Evolutionary conservation across 2,888 invertebrate species (phyloP).

Genomic region (Leptinotarsa tumamoca): DNA sequence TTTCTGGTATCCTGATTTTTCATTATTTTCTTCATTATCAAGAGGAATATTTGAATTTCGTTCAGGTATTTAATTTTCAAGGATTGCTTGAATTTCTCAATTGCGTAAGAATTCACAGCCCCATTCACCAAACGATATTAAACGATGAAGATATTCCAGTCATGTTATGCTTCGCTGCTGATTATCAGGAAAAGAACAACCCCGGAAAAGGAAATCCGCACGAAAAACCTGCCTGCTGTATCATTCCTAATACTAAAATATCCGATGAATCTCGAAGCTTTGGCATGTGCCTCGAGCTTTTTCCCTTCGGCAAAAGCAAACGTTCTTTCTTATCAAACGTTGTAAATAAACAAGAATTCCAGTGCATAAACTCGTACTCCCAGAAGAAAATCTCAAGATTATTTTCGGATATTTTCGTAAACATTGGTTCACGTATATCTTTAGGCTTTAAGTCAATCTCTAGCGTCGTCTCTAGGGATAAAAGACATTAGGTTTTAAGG

Average conservation of each 20-base stretch:
- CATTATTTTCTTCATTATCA: too few relatives aligned
- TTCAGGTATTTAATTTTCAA: neutral
- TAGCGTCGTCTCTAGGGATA: neutral
- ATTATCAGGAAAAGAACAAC: neutral
- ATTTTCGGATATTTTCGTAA: slow-evolving; percentile 10
- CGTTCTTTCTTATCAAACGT: neutral
- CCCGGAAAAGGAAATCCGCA: neutral
- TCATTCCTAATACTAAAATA: neutral
- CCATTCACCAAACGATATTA: too few relatives aligned
- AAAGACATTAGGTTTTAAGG: neutral
- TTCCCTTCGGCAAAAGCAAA: neutral
- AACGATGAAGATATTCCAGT: neutral
- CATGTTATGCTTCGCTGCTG: neutral
- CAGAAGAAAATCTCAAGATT: neutral
- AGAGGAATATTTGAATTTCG: too few relatives aligned
- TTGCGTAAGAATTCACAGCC: too few relatives aligned
- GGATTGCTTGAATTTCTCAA: neutral
- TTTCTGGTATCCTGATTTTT: too few relatives aligned
- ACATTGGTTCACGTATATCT: slow-evolving; percentile 10
- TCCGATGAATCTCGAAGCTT: neutral
- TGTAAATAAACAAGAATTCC: neutral
- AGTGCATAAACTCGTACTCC: neutral
- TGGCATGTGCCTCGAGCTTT: neutral
- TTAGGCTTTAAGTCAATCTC: slow-evolving; percentile 1
- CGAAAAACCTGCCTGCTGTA: neutral